Base-by-base conservation (phyloP, 2,888 invertebrate species). In the Fragum sueziense region DNA sequence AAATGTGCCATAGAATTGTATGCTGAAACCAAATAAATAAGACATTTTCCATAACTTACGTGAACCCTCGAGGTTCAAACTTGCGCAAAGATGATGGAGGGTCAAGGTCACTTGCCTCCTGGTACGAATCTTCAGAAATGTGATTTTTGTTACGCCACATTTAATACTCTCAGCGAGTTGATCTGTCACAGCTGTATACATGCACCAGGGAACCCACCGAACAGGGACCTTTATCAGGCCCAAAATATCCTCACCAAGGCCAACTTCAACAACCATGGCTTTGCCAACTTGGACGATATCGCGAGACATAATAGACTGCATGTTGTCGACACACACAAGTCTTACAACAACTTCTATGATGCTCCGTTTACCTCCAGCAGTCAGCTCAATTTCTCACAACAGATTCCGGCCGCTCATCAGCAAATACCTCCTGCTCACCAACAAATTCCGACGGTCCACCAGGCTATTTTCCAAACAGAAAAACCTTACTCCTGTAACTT, bases 291-390 rank as follows among this genome's bases (percentile, higher is more conserved):
- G 0, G 65, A 65, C 25, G 65, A 65, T 27, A n/a, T 65, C 1
- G 65, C 65, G 9, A 22, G 37, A 7, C 65, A 41, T 41, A 37
- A 65, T 11, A n/a, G 41, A 1, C 65, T 37, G 1, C 65, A 41
- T 41, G 29, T 22, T 33, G 65, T 22, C 25, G 27, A 34, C 14
- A 34, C 37, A 4, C 33, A 34, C 9, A 33, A 22, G 17, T 20
- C 61, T 27, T 65, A 65, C 65, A 65, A 65, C 33, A 65, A 65
- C 33, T 65, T 65, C 41, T 65, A 65, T 25, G 65, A 65, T 41
- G 25, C 65, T 25, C 65, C 65, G n/a, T 65, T 65, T n/a, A 41
- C 65, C 1, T 65, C 65, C 3, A 65, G 65, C 25, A 41, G 65
- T n/a, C 65, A 65, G 41, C 41, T 65, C 9, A 65, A 65, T 34